Base-by-base conservation (phyloP, 2,797 vertebrate species). In the Chaetophractus vellerosus region DNA sequence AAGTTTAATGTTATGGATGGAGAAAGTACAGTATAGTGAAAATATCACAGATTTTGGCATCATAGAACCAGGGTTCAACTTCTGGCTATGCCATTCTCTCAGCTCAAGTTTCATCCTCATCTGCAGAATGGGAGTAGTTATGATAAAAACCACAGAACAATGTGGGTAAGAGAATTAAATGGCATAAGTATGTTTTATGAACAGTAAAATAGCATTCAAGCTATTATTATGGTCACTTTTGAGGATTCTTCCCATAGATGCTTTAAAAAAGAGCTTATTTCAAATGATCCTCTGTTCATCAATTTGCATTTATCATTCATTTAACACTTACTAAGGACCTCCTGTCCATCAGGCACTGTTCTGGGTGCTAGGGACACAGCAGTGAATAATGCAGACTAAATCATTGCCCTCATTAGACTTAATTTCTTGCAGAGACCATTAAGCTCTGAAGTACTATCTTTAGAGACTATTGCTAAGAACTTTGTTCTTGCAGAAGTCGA, bases 341-440 rank as follows among this genome's bases (percentile, higher is more conserved):
- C 24, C 15, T 55, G 15, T 45, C 11, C 38, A 61, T 84, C 59
- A 61, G 50, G 80, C 9, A 59, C 50, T 59, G 6, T 41, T 96
- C 72, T 75, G 76, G 28, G 41, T 88, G 12, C 41, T 86, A 45
- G 26, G 57, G 38, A 76, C 18, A 23, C 50, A 84, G 24, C 14
- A 57, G 36, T 72, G 50, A 91, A 36, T 63, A 92, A 83, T 93
- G 36, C 6, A 84, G 90, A 64, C n/a, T 19, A 38, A 94, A 18
- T 78, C 50, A 48, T 59, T 89, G 41, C 52, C 48, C 91, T 94
- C 68, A 57, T 50, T n/a, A 55, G 8, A 86, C 61, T 90, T 96
- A 52, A 2, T 61, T 91, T 91, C 68, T 63, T 75, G 48, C 36
- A 69, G 12, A 88, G 48, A 88, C 23, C 80, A 71, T 74, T 83